Conservation (phyloP, 2,113 vertebrate species). For the Neotoma lepida region DNA sequence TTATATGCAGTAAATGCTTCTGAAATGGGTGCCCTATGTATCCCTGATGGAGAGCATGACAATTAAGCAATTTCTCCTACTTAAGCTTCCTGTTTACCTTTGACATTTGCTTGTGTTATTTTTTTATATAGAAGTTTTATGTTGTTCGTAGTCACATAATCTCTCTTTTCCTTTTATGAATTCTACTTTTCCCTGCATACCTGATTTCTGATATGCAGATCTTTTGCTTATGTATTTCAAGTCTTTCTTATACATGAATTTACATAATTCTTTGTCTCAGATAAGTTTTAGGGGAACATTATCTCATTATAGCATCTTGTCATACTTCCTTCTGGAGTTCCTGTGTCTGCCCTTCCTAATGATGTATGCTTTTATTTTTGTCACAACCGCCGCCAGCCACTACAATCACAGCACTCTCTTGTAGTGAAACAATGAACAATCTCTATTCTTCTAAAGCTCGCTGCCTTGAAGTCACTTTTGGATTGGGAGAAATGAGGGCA, state of each 20-base stretch:
- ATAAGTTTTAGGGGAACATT: neutral
- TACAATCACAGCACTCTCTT: neutral
- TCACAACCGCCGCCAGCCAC: neutral
- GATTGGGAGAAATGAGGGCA: slow-evolving; percentile 17
- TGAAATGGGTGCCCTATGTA: neutral
- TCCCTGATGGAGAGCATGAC: neutral
- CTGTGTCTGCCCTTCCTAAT: neutral
- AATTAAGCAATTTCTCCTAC: neutral
- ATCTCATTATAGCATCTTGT: slow-evolving; percentile 11
- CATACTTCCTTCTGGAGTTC: neutral
- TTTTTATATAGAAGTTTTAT: slow-evolving; percentile 2
- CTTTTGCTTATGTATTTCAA: slow-evolving; percentile 41
- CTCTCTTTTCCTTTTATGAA: neutral
- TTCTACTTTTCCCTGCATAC: slow-evolving; percentile 22
- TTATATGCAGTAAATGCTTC: neutral
- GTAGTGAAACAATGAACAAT: slow-evolving; percentile 18
- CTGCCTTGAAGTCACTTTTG: slow-evolving; percentile 56
- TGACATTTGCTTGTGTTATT: slow-evolving; percentile 19
- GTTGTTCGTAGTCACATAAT: slow-evolving; percentile 5
- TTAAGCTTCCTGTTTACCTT: neutral
- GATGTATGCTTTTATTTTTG: slow-evolving; percentile 12
- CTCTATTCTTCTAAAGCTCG: neutral
- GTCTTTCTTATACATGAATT: neutral
- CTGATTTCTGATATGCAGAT: slow-evolving; percentile 23
- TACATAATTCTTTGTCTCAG: neutral